Evolutionary conservation across 2,113 vertebrate species (phyloP).

Genomic region (Pongo abelii): DNA sequence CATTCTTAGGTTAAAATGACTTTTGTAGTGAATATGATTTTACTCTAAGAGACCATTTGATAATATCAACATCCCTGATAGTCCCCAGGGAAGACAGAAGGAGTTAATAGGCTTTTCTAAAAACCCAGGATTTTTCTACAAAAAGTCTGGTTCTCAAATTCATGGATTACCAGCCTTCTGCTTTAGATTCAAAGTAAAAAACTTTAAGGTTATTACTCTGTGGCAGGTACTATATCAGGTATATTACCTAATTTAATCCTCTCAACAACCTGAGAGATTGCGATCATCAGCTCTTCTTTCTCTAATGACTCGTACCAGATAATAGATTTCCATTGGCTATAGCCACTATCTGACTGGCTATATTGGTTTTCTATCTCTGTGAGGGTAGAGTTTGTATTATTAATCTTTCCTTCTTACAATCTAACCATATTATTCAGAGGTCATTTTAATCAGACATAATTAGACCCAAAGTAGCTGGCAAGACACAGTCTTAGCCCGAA

Average conservation of each 20-base stretch:
- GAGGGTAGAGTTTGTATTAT: not conserved
- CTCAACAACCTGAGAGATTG: not conserved
- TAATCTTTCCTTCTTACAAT: not conserved
- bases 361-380: not conserved
- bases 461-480: not conserved
- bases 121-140: not conserved
- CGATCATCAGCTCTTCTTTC: not conserved
- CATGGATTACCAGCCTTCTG: not conserved
- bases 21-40: not conserved
- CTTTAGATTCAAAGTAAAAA: not conserved
- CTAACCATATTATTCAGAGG: not conserved
- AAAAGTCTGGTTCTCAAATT: not conserved
- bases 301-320: not conserved
- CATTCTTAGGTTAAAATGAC: not conserved
- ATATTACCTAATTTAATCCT: not conserved
- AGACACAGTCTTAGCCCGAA: fast-evolving
- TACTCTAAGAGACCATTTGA: not conserved
- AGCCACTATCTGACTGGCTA: not conserved
- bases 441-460: not conserved
- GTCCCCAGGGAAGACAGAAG: not conserved
- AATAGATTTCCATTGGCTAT: not conserved
- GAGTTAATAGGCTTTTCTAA: not conserved
- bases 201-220: not conserved
- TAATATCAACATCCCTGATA: not conserved
- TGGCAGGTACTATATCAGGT: not conserved